Base-by-base conservation (phyloP, 2,113 vertebrate genomes). In the Eretmochelys imbricata region DNA sequence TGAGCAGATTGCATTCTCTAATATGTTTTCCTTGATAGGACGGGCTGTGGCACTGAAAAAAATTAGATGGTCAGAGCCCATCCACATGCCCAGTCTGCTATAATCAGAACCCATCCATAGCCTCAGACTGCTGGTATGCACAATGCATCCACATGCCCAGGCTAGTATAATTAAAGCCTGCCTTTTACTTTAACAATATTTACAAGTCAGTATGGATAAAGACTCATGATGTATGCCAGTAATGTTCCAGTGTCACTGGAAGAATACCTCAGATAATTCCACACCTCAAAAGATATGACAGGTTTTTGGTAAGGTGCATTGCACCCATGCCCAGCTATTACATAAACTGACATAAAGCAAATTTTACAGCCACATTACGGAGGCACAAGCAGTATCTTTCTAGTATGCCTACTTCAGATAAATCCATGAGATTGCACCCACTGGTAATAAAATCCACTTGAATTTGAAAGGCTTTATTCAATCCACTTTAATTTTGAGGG, bases 381-480 rank as follows among this genome's bases (percentile, higher is more conserved):
- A 85, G 12, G 27, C 46, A 24, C 19, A 9, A 27, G 65, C 93
- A 82, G 10, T 35, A 89, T 25, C 81, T 92, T 88, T 89, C 50
- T 85, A 84, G 4, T 35, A 89, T 53, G 20, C 11, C 13, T 84
- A 13, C 50, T 84, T 93, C 55, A 95, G 38, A 35, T 79, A 57
- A 76, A 7, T 69, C 27, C 80, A 65, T 0, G 3, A 90, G 19
- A 42, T 86, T 51, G 24, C 11, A 5, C 4, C 80, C 14, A 82
- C 22, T 82, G 65, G 90, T 8, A 49, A 81, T 80, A 89, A 94
- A 96, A 93, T 90, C 82, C 46, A 19, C 1, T 6, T 27, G 10
- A 89, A 86, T 90, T 96, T 88, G 88, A 91, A 31, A 84, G 31
- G 11, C 24, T 80, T 94, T 89, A 75, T n/a, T 38, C 85, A 91